phyloP scores from a whole-genome alignment of 2,113 vertebrate genomes.

The Excalfactoria chinensis region DNA sequence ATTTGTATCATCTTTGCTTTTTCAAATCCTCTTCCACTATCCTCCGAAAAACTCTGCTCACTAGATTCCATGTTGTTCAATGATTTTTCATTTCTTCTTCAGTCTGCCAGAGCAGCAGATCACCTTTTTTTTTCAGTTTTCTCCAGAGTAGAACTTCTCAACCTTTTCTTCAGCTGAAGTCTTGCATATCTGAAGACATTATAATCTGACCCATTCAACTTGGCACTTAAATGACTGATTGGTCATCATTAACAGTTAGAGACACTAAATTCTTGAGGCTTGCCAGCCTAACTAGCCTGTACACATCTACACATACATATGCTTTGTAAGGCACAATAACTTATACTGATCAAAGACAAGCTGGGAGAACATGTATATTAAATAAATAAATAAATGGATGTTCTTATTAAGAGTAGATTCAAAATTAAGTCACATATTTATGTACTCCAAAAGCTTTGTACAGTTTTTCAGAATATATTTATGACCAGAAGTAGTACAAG shows the following conservation, averaged over 20 bases:
- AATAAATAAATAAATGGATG: background rate
- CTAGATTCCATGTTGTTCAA: background rate
- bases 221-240: background rate
- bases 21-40: background rate
- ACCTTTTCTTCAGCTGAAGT: background rate
- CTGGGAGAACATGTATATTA: background rate
- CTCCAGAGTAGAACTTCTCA: background rate
- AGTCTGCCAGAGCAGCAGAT: background rate
- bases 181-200: background rate
- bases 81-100: background rate
- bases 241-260: background rate
- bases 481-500: background rate
- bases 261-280: background rate
- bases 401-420: background rate
- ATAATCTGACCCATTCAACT: background rate
- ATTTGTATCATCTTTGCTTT: background rate
- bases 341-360: background rate
- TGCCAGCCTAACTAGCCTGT: background rate
- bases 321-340: background rate
- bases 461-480: background rate
- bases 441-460: background rate
- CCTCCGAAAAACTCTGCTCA: background rate
- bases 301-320: fast-evolving
- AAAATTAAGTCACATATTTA: background rate
- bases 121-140: background rate